Percentiles rank a stretch among this genome's conserved stretches.
Evolutionary conservation across 2,888 invertebrate genomes (phyloP).

Genomic region (Brenthis ino): DNA sequence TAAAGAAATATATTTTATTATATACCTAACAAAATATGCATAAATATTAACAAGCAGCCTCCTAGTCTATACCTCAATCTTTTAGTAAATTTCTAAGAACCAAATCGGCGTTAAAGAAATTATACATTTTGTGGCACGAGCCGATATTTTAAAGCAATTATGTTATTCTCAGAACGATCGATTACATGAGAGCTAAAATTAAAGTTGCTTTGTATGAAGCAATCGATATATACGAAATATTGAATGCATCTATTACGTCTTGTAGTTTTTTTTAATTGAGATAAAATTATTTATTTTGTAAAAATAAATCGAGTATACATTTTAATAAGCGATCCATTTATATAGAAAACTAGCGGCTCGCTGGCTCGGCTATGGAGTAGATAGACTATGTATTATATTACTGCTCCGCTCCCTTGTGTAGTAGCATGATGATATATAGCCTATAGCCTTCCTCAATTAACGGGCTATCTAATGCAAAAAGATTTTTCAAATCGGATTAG

Average conservation of each 20-base stretch:
- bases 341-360: too few species aligned
- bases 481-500: too few species aligned
- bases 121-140: constrained; percentile 63
- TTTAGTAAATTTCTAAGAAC: constrained; percentile 38
- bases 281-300: too few species aligned
- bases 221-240: constrained; percentile 29
- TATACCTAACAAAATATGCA: not conserved
- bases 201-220: constrained; percentile 33
- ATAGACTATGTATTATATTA: too few species aligned
- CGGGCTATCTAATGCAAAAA: too few species aligned
- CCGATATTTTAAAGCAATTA: constrained; percentile 57
- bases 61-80: constrained; percentile 23
- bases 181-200: constrained; percentile 41
- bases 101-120: constrained; percentile 47
- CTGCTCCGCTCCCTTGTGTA: too few species aligned
- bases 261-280: not conserved
- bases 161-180: constrained; percentile 54
- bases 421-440: too few species aligned
- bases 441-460: too few species aligned
- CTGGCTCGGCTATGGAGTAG: too few species aligned
- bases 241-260: not conserved
- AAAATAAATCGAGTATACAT: too few species aligned
- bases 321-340: too few species aligned
- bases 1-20: not conserved
- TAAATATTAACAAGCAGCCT: not conserved